These are phyloP conservation scores for Chloroclystis v-ata DNA, from an alignment of 2,888 invertebrate species.

Conservation along the genomic window DNA sequence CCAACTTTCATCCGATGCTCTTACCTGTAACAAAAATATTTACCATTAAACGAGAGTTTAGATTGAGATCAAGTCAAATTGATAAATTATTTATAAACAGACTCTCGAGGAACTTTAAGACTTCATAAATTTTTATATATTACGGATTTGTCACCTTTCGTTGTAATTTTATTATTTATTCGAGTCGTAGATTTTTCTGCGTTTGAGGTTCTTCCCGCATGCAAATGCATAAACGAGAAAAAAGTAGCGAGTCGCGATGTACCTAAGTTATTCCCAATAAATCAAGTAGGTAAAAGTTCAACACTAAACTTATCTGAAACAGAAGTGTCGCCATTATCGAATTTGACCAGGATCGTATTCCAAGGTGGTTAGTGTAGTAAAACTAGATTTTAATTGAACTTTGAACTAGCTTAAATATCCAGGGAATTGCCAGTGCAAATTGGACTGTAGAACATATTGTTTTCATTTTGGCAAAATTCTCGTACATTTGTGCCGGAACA, in stretches of 20 bases:
- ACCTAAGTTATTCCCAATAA: no score
- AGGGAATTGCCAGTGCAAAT: conserved; percentile 1
- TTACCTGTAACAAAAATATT: conserved; percentile 60
- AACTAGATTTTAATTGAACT: not conserved
- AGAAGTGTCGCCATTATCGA: no score
- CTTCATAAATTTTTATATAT: no score
- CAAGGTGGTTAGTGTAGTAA: not conserved
- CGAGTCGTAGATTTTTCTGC: no score
- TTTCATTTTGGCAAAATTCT: conserved; percentile 9
- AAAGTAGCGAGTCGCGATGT: no score
- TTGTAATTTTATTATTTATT: no score
- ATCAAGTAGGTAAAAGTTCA: no score
- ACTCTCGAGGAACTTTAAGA: not conserved
- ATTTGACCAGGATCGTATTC: no score
- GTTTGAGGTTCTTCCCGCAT: no score
- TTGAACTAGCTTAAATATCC: not conserved
- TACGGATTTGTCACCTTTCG: no score
- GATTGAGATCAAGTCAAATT: conserved; percentile 17
- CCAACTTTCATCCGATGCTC: conserved; percentile 36
- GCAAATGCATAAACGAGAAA: no score
- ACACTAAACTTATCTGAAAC: no score
- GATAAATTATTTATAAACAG: conserved; percentile 4
- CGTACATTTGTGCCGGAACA: conserved; percentile 16
- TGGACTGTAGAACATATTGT: conserved; percentile 10
- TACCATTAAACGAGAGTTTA: conserved; percentile 30